These are phyloP conservation scores for Zeugodacus cucurbitae DNA, from an alignment of 1,140 invertebrate species.

Conservation along the genomic window DNA sequence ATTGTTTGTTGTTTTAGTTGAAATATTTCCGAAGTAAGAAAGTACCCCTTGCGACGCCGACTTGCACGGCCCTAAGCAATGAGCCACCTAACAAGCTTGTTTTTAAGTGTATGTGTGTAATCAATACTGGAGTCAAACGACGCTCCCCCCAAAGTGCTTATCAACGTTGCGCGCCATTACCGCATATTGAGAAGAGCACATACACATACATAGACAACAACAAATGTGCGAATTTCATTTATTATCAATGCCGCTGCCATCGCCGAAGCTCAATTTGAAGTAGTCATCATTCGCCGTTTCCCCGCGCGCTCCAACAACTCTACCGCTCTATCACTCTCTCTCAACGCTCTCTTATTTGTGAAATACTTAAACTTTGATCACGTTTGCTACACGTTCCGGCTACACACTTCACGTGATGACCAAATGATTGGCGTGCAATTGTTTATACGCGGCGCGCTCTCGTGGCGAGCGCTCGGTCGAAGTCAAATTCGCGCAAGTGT, in stretches of 20 bases:
- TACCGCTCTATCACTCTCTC: neutral
- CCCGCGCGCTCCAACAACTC: neutral
- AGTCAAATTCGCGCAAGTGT: neutral
- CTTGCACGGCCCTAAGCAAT: neutral
- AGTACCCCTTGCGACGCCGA: neutral
- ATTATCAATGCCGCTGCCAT: neutral
- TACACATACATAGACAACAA: neutral
- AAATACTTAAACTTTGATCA: constrained; percentile 58
- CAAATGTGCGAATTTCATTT: neutral
- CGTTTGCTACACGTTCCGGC: constrained; percentile 60
- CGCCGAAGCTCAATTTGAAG: neutral
- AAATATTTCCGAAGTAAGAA: neutral
- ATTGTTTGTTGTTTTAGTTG: neutral
- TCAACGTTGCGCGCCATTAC: neutral
- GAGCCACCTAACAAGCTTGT: neutral
- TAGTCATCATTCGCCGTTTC: neutral
- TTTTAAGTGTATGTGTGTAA: neutral
- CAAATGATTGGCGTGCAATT: constrained; percentile 49
- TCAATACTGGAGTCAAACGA: neutral
- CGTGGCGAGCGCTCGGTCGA: too few species aligned
- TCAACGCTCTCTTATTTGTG: neutral
- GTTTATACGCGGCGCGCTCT: neutral
- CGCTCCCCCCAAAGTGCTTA: neutral
- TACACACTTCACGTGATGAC: constrained; percentile 59
- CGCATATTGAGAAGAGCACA: neutral